Percentiles rank a stretch among this genome's conserved stretches.
Evolutionary conservation across 1,140 invertebrate species (phyloP).

Genomic region (Pemphigus obesinymphae): DNA sequence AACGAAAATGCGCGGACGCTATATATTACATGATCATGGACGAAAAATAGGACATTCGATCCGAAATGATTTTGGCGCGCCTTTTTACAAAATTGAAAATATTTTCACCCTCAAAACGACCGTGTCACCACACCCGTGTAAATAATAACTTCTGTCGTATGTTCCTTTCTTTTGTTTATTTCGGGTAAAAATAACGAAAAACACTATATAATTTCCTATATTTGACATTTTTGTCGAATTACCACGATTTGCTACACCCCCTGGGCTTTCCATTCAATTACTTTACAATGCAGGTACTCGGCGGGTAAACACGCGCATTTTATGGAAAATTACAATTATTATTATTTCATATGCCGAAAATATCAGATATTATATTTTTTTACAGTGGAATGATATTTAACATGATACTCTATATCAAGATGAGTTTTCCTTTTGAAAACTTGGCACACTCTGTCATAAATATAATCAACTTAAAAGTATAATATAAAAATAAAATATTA

Average conservation of each 20-base stretch:
- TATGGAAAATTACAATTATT: not conserved
- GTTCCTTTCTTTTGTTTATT: not conserved
- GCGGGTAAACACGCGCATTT: not conserved
- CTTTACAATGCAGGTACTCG: no score
- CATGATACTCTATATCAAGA: not conserved
- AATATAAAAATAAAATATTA: no score
- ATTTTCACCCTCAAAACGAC: not conserved
- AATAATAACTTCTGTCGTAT: slow-evolving; percentile 7
- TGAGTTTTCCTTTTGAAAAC: no score
- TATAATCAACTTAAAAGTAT: not conserved
- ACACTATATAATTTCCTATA: slow-evolving; percentile 22
- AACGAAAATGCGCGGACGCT: not conserved
- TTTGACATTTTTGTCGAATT: slow-evolving; percentile 4
- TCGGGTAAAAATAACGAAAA: not conserved
- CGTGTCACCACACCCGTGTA: slow-evolving; percentile 15
- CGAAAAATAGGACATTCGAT: slow-evolving; percentile 1
- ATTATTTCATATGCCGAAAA: not conserved
- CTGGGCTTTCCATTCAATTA: not conserved
- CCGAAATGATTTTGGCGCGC: not conserved
- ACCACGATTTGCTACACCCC: not conserved
- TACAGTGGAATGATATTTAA: not conserved
- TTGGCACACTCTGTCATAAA: slow-evolving; percentile 1
- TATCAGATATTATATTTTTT: not conserved
- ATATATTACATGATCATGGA: no score
- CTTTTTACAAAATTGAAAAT: slow-evolving; percentile 39